Conservation (phyloP, 2,888 invertebrate genomes). For the Onthophagus sagittarius region DNA sequence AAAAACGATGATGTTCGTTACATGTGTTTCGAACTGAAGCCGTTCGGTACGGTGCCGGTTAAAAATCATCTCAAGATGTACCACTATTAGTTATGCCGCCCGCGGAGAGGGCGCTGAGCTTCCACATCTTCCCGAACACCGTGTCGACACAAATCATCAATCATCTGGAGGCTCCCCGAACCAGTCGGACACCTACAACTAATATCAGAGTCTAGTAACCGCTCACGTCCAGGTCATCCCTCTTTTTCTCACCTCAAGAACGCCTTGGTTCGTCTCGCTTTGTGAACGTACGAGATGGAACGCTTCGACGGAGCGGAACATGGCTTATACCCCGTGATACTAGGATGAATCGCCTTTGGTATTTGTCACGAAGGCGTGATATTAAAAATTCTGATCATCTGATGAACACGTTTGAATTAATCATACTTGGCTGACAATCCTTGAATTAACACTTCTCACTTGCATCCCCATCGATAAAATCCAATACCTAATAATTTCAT, state of each 20-base stretch:
- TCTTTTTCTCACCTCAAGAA: not conserved
- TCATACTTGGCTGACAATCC: constrained; percentile 34
- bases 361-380: constrained; percentile 39
- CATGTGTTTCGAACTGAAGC: not conserved
- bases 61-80: constrained; percentile 35
- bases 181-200: constrained; percentile 39
- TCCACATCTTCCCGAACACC: constrained; percentile 46
- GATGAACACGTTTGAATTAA: constrained; percentile 36
- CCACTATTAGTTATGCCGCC: constrained; percentile 46
- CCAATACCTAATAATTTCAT: too few species aligned
- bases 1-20: not conserved
- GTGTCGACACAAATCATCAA: constrained; percentile 49
- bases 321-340: constrained; percentile 28
- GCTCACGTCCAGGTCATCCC: not conserved
- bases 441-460: constrained; percentile 25
- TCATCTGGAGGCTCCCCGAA: constrained; percentile 42
- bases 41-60: constrained; percentile 13
- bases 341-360: constrained; percentile 33
- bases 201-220: constrained; percentile 23
- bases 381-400: constrained; percentile 38
- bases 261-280: not conserved
- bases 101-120: constrained; percentile 42
- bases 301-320: constrained; percentile 23
- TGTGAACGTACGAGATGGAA: not conserved
- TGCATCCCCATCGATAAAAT: not conserved